Conservation (phyloP, 64 coral and sea anemone genomes). For the Orbicella faveolata region DNA sequence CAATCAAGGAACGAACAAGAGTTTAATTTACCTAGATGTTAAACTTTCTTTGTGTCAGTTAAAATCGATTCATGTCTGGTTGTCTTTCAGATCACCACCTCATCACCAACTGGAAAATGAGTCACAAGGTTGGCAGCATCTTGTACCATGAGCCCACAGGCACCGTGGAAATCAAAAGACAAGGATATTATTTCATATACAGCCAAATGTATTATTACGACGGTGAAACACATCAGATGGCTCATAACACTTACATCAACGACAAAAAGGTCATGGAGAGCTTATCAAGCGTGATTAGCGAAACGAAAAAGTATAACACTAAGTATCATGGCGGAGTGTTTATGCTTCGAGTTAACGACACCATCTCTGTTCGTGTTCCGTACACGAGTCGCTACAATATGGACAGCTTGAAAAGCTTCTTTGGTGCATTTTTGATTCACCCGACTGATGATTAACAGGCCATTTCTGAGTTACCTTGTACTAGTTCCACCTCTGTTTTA, state of each 20-base stretch:
- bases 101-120: slow-evolving; percentile 22
- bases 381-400: slow-evolving; percentile 46
- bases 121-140: slow-evolving; percentile 48
- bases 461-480: too few species aligned
- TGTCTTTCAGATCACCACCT: not conserved
- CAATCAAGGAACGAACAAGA: too few species aligned
- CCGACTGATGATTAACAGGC: not conserved
- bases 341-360: slow-evolving; percentile 39
- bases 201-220: slow-evolving; percentile 79
- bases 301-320: slow-evolving; percentile 40
- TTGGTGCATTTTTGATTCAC: slow-evolving; percentile 71
- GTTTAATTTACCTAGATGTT: too few species aligned
- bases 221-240: slow-evolving; percentile 11
- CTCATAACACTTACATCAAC: slow-evolving; percentile 64
- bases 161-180: slow-evolving; percentile 39
- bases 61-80: not conserved
- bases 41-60: too few species aligned
- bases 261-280: slow-evolving; percentile 47
- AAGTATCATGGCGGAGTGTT: slow-evolving; percentile 76
- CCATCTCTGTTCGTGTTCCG: slow-evolving; percentile 49
- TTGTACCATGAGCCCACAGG: slow-evolving; percentile 18
- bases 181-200: slow-evolving; percentile 65
- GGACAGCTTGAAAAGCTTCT: slow-evolving; percentile 40
- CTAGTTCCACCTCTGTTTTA: too few species aligned
- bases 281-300: not conserved